Evolutionary conservation across 2,113 vertebrate genomes (phyloP).

Genomic region (Microtus ochrogaster): DNA sequence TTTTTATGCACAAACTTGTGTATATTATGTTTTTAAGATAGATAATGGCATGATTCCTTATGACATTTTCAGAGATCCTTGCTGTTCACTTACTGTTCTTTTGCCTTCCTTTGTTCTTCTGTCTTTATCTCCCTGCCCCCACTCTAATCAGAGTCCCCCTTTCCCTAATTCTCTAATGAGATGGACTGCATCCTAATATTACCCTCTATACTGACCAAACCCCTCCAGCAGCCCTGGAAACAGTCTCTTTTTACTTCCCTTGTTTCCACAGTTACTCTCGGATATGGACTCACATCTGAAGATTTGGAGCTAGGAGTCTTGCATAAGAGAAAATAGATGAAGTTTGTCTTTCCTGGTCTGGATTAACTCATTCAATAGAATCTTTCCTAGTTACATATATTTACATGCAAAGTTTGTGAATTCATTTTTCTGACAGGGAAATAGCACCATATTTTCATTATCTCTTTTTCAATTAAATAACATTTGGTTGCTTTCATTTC

Average conservation of each 20-base stretch:
- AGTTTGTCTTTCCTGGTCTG: neutral
- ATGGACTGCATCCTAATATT: neutral
- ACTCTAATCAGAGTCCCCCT: neutral
- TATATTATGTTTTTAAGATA: neutral
- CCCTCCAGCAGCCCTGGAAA: neutral
- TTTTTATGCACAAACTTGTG: neutral
- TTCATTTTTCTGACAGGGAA: neutral
- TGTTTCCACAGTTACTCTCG: neutral
- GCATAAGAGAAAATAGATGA: neutral
- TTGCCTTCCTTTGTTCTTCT: neutral
- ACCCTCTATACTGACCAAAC: neutral
- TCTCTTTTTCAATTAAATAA: neutral
- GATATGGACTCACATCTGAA: neutral
- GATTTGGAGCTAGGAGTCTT: neutral
- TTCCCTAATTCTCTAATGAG: neutral
- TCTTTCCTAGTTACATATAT: neutral
- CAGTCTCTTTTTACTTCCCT: neutral
- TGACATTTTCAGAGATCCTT: neutral
- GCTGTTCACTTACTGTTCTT: neutral
- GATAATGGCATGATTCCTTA: neutral
- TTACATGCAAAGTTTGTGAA: neutral
- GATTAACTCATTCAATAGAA: neutral
- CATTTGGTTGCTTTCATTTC: neutral
- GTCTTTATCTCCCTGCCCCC: neutral
- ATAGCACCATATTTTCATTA: neutral